Evolutionary conservation across 2,888 invertebrate species (phyloP), one percentile per base, ranked within the genome.

Genomic region (Sinopyrophorus schimmeli): DNA sequence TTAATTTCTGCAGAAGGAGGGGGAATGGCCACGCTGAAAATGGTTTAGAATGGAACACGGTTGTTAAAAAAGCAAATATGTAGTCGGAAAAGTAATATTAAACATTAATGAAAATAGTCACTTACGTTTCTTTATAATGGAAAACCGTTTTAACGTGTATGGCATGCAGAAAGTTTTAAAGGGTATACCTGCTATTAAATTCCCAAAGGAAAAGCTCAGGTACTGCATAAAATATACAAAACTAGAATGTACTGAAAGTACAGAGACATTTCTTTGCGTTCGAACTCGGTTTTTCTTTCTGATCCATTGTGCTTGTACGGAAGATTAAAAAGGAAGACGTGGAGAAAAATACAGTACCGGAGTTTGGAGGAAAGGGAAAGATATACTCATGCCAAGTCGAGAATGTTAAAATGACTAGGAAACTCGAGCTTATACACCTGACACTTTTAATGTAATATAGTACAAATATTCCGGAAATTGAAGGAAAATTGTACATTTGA

Each of bases 201-300:
- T 57, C 47, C 49, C 35, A 46, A 38, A 47, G 49, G 39, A 31
- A 51, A 52, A 54, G 44, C 51, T 46, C 55, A 55, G 55, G 55
- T 57, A 52, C 53, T 41, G 35, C 53, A 55, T 57, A 53, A 57
- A 57, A 58, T 57, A 54, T 57, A 55, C 55, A 53, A 51, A 53
- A 52, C 47, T 47, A 47, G 48, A 47, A 10, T 17, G 2, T 17
- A n/a, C 5, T 27, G 16, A n/a, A n/a, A n/a, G n/a, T n/a, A n/a
- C n/a, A n/a, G n/a, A n/a, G 26, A 34, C 17, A 7, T 12, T 9
- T 30, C 30, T 17, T 17, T 18, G 32, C 46, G 38, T 32, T 21
- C 12, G 7, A 16, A 26, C 30, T 9, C 30, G 20, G 20, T 9
- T 21, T 18, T 20, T 38, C 34, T 18, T 32, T 5, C 23, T 46